phyloP scores from a whole-genome alignment of 2,113 vertebrate genomes.

The Penelope pileata region DNA sequence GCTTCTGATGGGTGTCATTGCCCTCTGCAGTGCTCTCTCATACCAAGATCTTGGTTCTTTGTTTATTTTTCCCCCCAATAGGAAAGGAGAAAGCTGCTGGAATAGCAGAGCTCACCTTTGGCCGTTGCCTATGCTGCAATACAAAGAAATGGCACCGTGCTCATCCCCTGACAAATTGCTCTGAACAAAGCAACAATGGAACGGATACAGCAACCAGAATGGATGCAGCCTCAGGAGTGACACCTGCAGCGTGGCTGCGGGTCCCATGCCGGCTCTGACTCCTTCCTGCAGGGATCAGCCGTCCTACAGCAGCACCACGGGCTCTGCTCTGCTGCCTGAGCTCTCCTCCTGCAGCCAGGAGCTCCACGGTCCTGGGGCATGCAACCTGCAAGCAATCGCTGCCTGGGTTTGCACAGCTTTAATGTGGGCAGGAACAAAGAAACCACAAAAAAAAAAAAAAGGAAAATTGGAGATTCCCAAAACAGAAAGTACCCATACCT shows the following conservation, averaged over 20 bases:
- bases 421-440: background rate
- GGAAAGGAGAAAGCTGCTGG: background rate
- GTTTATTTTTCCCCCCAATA: background rate
- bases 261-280: background rate
- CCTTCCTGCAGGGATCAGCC: background rate
- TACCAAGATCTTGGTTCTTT: too few relatives aligned
- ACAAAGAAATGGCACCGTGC: too few relatives aligned
- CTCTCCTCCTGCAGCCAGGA: background rate
- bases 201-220: too few relatives aligned
- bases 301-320: accelerated
- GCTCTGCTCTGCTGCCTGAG: accelerated
- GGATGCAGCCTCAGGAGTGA: background rate
- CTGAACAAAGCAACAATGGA: too few relatives aligned
- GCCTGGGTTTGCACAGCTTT: background rate
- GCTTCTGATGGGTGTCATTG: too few relatives aligned
- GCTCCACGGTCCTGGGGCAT: background rate
- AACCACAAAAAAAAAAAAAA: background rate
- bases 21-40: background rate
- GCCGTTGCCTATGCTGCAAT: accelerated
- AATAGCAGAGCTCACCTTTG: background rate
- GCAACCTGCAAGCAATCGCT: background rate
- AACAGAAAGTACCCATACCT: background rate
- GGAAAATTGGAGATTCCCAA: too few relatives aligned
- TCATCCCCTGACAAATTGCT: accelerated
- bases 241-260: accelerated